Base-by-base conservation (phyloP, 2,797 vertebrate species). In the Micrastur ruficollis region DNA sequence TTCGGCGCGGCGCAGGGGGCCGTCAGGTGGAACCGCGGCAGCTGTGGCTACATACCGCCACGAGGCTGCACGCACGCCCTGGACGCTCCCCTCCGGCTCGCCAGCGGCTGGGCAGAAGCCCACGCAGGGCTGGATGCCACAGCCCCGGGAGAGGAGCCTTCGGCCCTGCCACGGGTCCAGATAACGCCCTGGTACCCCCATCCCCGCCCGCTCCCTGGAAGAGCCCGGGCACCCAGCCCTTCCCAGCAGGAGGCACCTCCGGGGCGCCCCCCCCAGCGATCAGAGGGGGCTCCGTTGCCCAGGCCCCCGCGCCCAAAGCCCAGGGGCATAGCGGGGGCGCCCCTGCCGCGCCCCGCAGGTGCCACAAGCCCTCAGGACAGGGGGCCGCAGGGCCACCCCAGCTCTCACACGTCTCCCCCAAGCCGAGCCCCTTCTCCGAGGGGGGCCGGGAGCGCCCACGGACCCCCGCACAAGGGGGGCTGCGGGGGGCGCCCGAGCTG, bases 11-110 rank as follows among this genome's bases (percentile, higher is more conserved):
- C 0, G 0, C 50, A 36, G 21, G 6, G 27, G 25, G 11, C 7
- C 42, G 42, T 2, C 6, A 11, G 32, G 25, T 3, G 3, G 42
- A 34, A 58, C 14, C 17, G 44, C 31, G 3, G 34, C 8, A 62
- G 72, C 59, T 59, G 42, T 8, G 56, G 56, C 4, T 7, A 18
- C 19, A 4, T 11, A 14, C n/a, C 36, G 34, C 31, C 14, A 32
- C 6, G 5, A 31, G 7, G 1, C 6, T 34, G 56, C 58, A 0
- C 0, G 1, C 0, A 0, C 19, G 12, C 27, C 42, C 16, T 6
- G 36, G 17, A 25, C 1, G 1, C 8, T 71, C 7, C n/a, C n/a
- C 22, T 27, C 29, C 1, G 4, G 5, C 25, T 46, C 32, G 12
- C 15, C 0, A 0, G 47, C 14, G 27, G 66, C 58, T 3, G 12